These are phyloP conservation scores for Cheilosia impressa DNA, from an alignment of 2,888 invertebrate genomes.

Conservation along the genomic window DNA sequence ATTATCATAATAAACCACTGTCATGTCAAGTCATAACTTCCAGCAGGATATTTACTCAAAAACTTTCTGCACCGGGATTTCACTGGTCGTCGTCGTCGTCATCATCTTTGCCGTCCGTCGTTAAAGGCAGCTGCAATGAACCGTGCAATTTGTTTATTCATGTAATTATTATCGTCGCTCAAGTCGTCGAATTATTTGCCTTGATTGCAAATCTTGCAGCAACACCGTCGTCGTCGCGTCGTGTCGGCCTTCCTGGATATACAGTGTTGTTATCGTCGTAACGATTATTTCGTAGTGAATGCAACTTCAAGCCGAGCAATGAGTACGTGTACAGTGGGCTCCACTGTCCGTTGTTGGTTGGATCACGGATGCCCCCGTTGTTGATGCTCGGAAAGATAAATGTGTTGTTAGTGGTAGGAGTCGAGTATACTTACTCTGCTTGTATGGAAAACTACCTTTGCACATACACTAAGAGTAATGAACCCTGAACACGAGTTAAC, in stretches of 20 bases:
- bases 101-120: conserved; percentile 11
- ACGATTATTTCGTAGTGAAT: conserved; percentile 33
- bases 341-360: conserved; percentile 24
- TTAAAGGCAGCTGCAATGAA: conserved; percentile 64
- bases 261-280: conserved; percentile 30
- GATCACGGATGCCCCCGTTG: conserved; percentile 17
- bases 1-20: conserved; percentile 47
- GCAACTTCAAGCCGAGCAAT: conserved; percentile 19
- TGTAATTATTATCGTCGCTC: conserved; percentile 58
- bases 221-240: conserved; percentile 8
- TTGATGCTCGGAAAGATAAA: conserved; percentile 54
- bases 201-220: conserved; percentile 54
- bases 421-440: neutral
- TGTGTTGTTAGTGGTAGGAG: conserved; percentile 14
- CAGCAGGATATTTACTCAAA: conserved; percentile 33
- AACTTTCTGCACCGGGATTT: conserved; percentile 2
- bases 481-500: conserved; percentile 57
- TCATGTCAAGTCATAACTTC: conserved; percentile 34
- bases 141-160: conserved; percentile 70
- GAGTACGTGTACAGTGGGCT: conserved; percentile 35
- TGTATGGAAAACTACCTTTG: conserved; percentile 15
- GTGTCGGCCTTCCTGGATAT: conserved; percentile 4
- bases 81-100: conserved; percentile 2
- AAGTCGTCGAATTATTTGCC: conserved; percentile 62
- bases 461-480: conserved; percentile 25